phyloP scores from a whole-genome alignment of 2,888 invertebrate genomes.

The Callyntrura guangdongensis region DNA sequence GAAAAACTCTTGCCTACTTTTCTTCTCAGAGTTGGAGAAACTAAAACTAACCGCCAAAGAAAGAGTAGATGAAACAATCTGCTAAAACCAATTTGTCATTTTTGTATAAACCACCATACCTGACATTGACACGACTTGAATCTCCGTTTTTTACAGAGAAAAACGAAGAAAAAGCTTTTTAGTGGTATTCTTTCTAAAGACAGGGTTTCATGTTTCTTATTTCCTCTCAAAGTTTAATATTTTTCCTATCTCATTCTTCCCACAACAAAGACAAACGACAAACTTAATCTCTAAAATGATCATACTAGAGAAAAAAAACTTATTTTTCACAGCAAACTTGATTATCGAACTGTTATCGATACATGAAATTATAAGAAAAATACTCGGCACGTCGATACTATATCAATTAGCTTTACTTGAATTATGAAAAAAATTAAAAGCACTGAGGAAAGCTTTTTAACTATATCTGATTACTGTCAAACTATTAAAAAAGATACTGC shows the following conservation, averaged over 20 bases:
- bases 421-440: conserved; percentile 70
- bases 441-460: conserved; percentile 63
- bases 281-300: conserved; percentile 54
- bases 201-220: neutral
- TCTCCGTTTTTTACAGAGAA: conserved; percentile 33
- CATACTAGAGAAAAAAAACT: conserved; percentile 46
- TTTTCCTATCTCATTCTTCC: conserved; percentile 42
- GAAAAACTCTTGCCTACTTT: conserved; percentile 3
- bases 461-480: conserved; percentile 70
- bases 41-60: conserved; percentile 6
- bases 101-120: conserved; percentile 79
- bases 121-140: conserved; percentile 82
- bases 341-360: conserved; percentile 34
- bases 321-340: conserved; percentile 27
- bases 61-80: conserved; percentile 72
- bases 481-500: conserved; percentile 42
- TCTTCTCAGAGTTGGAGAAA: conserved; percentile 15
- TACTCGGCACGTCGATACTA: neutral
- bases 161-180: conserved; percentile 4
- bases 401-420: conserved; percentile 63
- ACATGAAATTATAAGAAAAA: neutral
- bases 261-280: conserved; percentile 56
- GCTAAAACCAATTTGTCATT: conserved; percentile 85
- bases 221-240: conserved; percentile 1
- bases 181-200: neutral